Evolutionary conservation across 2,113 vertebrate genomes (phyloP).

Genomic region (Aldabrachelys gigantea): DNA sequence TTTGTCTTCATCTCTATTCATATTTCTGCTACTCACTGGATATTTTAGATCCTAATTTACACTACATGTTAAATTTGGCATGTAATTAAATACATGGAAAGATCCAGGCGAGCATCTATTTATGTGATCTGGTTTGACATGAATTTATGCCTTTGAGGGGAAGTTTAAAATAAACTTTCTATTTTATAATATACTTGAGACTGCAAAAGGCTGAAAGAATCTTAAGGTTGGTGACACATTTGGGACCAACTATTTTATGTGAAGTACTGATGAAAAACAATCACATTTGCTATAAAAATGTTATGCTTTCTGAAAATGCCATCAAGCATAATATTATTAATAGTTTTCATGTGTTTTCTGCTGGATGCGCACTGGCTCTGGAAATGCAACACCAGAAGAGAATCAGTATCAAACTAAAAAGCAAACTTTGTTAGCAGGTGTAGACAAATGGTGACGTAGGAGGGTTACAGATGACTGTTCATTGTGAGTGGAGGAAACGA

Average conservation of each 20-base stretch:
- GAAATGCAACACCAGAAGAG: not conserved
- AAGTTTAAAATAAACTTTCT: not conserved
- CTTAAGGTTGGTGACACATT: not conserved
- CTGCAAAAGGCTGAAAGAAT: not conserved
- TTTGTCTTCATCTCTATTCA: not conserved
- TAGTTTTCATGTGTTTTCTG: not conserved
- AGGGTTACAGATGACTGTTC: not conserved
- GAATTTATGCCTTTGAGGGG: not conserved
- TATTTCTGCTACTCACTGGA: not conserved
- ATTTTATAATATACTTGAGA: not conserved
- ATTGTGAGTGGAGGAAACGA: not conserved
- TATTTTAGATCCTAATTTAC: not conserved
- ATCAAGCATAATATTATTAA: conserved; percentile 11
- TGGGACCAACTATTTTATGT: not conserved
- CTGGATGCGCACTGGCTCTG: not conserved
- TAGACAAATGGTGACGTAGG: not conserved
- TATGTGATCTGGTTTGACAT: not conserved
- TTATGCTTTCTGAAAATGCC: not conserved
- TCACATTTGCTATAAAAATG: not conserved
- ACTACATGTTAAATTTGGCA: not conserved
- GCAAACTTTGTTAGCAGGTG: not conserved
- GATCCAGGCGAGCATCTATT: not conserved
- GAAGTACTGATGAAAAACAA: not conserved
- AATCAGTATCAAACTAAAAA: not conserved
- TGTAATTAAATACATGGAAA: not conserved